phyloP scores from a whole-genome alignment of 1,140 invertebrate genomes.

The Triops longicaudatus region DNA sequence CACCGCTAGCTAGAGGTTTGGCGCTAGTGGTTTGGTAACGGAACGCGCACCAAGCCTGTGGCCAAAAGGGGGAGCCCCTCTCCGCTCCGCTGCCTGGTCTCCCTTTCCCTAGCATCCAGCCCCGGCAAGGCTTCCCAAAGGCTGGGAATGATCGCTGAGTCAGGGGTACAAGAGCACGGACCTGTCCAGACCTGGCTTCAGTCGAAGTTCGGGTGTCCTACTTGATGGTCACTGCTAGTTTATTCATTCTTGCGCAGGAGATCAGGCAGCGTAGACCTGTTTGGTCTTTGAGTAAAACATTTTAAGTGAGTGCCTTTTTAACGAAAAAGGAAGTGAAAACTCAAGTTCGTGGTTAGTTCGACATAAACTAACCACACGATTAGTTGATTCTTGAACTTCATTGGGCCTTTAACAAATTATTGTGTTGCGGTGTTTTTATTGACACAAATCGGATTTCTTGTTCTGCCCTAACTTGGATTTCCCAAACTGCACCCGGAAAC shows the following conservation, averaged over 20 bases:
- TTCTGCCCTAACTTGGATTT: neutral
- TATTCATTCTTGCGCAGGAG: neutral
- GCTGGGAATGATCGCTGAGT: neutral
- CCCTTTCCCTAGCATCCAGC: neutral
- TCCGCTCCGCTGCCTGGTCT: no score
- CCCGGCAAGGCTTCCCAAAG: neutral
- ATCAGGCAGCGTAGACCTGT: no score
- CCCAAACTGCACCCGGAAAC: neutral
- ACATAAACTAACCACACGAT: no score
- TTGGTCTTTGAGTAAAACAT: no score
- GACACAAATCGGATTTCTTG: neutral
- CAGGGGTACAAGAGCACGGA: neutral
- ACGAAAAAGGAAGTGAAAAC: no score
- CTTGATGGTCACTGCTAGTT: neutral
- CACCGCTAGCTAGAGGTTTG: neutral
- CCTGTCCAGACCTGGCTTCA: conserved; percentile 6
- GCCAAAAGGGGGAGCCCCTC: neutral
- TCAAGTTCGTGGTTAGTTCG: no score
- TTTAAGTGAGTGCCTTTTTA: no score
- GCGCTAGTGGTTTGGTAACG: conserved; percentile 9
- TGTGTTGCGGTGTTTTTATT: neutral
- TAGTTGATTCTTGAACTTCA: no score
- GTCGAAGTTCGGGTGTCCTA: neutral
- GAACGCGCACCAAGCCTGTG: neutral
- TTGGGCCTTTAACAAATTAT: no score